A percentile compares a stretch with the other conserved stretches of the same genome.
These are phyloP conservation scores for Limanda limanda DNA, from an alignment of 2,113 vertebrate genomes.

Conservation along the genomic window DNA sequence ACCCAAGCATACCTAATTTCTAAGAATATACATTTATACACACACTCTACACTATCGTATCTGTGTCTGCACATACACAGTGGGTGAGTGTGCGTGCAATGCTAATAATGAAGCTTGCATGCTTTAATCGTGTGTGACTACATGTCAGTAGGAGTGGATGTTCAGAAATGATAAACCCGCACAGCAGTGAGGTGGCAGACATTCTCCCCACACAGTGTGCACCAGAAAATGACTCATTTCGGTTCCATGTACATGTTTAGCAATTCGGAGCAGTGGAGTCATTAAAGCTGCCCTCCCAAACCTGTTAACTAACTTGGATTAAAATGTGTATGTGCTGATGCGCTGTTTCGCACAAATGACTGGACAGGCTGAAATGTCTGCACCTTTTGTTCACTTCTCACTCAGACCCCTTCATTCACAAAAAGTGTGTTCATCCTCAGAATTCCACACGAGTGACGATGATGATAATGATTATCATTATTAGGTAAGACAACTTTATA, in stretches of 20 bases:
- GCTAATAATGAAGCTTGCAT: constrained; percentile 1
- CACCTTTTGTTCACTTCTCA: background rate
- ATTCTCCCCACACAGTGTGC: background rate
- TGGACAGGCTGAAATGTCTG: background rate
- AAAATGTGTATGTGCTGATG: background rate
- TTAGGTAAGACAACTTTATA: too few species aligned
- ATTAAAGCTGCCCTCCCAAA: too few species aligned
- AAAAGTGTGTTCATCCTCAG: background rate
- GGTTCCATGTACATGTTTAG: background rate
- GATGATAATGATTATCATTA: too few species aligned
- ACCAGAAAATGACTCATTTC: background rate
- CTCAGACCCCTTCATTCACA: too few species aligned
- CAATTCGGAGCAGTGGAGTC: too few species aligned
- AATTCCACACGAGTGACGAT: too few species aligned
- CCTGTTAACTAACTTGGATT: background rate
- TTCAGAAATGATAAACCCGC: background rate
- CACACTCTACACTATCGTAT: constrained; percentile 16
- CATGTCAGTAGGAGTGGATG: background rate
- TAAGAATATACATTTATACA: constrained; percentile 43
- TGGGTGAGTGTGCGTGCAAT: constrained; percentile 12
- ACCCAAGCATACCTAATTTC: constrained; percentile 38
- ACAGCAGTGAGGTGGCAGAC: constrained; percentile 14
- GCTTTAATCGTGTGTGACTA: constrained; percentile 23
- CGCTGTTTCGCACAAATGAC: background rate
- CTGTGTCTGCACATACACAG: background rate